phyloP scores from a whole-genome alignment of 2,888 invertebrate species.

The Microctonus aethiopoides region DNA sequence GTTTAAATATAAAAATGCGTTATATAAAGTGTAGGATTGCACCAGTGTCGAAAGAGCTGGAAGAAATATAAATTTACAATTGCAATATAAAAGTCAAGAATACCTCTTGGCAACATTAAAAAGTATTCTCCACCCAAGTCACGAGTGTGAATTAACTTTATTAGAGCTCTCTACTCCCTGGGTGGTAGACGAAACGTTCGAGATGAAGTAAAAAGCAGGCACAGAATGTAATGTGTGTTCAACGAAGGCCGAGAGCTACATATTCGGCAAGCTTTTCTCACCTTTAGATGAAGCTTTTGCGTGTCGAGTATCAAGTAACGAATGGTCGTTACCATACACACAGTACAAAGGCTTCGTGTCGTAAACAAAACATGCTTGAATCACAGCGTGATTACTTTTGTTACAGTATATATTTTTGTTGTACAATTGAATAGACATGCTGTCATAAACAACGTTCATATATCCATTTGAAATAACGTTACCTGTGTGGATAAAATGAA shows the following conservation, averaged over 20 bases:
- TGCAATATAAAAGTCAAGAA: constrained; percentile 10
- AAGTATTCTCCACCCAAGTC: constrained; percentile 5
- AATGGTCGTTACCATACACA: constrained; percentile 7
- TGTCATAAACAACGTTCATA: not conserved
- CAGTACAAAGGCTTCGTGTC: not conserved
- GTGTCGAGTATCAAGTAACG: constrained; percentile 6
- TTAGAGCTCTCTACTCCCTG: not conserved
- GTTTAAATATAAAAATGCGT: not conserved
- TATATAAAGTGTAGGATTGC: not conserved
- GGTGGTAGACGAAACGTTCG: not conserved
- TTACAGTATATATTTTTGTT: not conserved
- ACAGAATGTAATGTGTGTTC: not conserved
- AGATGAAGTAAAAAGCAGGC: not conserved
- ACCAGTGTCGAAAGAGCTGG: not conserved
- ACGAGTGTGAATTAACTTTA: constrained; percentile 15
- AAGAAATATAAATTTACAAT: not conserved
- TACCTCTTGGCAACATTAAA: constrained; percentile 8
- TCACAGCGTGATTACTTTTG: not conserved
- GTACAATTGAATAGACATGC: not conserved
- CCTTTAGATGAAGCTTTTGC: constrained; percentile 1
- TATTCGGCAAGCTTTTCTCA: not conserved
- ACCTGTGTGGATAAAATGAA: not conserved
- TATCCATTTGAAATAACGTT: not conserved
- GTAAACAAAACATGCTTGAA: constrained; percentile 6
- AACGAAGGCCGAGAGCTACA: not conserved